Conservation (phyloP, 1,140 invertebrate genomes). For the Halyomorpha halys region DNA sequence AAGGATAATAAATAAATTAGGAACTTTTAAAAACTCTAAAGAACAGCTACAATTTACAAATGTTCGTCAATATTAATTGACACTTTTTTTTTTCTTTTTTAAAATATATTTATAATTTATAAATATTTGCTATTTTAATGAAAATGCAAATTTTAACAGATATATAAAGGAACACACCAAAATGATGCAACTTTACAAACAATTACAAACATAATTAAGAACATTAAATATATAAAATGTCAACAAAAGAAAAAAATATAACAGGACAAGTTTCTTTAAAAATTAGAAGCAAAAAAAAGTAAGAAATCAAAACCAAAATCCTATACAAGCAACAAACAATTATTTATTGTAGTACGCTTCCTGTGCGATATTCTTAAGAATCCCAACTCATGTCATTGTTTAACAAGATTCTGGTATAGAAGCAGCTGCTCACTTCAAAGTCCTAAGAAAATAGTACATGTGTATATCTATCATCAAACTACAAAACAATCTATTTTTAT, state of each 20-base stretch:
- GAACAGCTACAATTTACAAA: neutral
- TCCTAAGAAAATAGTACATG: too few relatives aligned
- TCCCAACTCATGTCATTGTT: too few relatives aligned
- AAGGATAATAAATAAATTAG: constrained; percentile 9
- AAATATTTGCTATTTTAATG: constrained; percentile 7
- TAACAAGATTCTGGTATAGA: too few relatives aligned
- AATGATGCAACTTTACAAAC: neutral
- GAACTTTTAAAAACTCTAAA: constrained; percentile 2
- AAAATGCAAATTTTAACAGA: neutral
- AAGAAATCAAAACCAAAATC: neutral
- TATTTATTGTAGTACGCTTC: too few relatives aligned
- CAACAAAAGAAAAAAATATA: constrained; percentile 13
- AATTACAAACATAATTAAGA: constrained; percentile 14
- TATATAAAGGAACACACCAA: neutral
- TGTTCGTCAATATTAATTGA: constrained; percentile 8
- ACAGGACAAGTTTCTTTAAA: constrained; percentile 6
- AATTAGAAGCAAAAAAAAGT: neutral
- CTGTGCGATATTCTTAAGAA: too few relatives aligned
- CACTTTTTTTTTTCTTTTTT: too few relatives aligned
- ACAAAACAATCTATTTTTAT: too few relatives aligned
- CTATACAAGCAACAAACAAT: too few relatives aligned
- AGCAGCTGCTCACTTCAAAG: too few relatives aligned
- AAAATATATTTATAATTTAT: constrained; percentile 9
- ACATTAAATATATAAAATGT: constrained; percentile 20
- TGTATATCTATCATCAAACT: too few relatives aligned